Conservation (phyloP, 2,888 invertebrate genomes). For the Apotomis betuletana region DNA sequence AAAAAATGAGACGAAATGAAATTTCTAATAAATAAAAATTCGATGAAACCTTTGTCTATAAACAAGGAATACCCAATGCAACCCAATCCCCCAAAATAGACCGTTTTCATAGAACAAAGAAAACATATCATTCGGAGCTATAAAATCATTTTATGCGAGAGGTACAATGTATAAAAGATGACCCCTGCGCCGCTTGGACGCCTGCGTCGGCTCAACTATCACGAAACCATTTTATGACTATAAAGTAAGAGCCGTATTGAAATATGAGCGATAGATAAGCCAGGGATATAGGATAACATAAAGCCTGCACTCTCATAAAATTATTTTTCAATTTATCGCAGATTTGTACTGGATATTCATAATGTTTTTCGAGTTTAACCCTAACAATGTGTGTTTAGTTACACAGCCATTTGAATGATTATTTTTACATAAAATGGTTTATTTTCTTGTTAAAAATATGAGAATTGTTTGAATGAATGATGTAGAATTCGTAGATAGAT, state of each 20-base stretch:
- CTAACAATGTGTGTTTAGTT: too few relatives aligned
- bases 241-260: constrained; percentile 44
- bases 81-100: too few relatives aligned
- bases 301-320: constrained; percentile 5
- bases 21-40: too few relatives aligned
- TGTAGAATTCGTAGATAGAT: too few relatives aligned
- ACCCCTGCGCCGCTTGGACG: constrained; percentile 44
- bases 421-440: too few relatives aligned
- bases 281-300: constrained; percentile 17
- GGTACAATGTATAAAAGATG: constrained; percentile 54
- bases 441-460: too few relatives aligned
- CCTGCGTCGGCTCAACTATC: constrained; percentile 48
- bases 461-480: too few relatives aligned
- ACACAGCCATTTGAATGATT: too few relatives aligned
- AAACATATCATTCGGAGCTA: constrained; percentile 42
- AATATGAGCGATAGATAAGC: constrained; percentile 31
- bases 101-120: constrained; percentile 24
- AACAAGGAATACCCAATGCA: too few relatives aligned
- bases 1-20: too few relatives aligned
- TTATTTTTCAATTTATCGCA: constrained; percentile 23
- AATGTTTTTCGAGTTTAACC: neutral
- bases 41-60: too few relatives aligned
- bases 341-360: neutral
- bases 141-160: constrained; percentile 58
- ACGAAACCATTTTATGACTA: constrained; percentile 52